A percentile compares a stretch with the other conserved stretches of the same genome.
Evolutionary conservation across 2,888 invertebrate species (phyloP).

Genomic region (Heliconius ismenius): DNA sequence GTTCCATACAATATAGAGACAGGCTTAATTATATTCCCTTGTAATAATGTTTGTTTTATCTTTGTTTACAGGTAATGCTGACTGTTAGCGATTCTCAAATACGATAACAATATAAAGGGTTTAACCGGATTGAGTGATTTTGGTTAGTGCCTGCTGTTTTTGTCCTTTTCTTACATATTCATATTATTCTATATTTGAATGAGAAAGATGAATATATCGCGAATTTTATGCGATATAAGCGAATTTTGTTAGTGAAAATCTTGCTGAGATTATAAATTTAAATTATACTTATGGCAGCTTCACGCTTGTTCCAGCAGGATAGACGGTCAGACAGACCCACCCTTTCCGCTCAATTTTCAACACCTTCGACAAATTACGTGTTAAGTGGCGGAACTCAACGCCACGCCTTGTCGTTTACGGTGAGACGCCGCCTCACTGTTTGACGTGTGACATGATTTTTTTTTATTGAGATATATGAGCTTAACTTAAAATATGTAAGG

Average conservation of each 20-base stretch:
- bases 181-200: not conserved
- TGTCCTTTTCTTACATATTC: conserved; percentile 18
- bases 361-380: not conserved
- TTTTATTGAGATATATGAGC: too few relatives aligned
- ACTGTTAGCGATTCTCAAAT: conserved; percentile 37
- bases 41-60: conserved; percentile 37
- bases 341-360: not conserved
- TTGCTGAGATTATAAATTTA: not conserved
- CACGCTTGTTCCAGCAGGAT: not conserved
- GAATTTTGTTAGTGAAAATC: not conserved
- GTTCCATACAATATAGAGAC: not conserved
- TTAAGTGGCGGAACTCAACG: not conserved
- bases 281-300: not conserved
- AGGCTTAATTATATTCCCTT: conserved; percentile 22
- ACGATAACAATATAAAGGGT: conserved; percentile 25
- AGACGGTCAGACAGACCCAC: not conserved
- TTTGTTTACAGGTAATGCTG: conserved; percentile 44
- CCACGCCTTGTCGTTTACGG: not conserved
- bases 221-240: not conserved
- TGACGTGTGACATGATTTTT: too few relatives aligned
- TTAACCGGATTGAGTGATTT: conserved; percentile 26
- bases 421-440: too few relatives aligned
- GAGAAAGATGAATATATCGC: not conserved
- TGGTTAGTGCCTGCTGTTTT: conserved; percentile 6
- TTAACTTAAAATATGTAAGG: too few relatives aligned